Base-by-base conservation (phyloP, 2,797 vertebrate genomes). In the Poecile montanus region DNA sequence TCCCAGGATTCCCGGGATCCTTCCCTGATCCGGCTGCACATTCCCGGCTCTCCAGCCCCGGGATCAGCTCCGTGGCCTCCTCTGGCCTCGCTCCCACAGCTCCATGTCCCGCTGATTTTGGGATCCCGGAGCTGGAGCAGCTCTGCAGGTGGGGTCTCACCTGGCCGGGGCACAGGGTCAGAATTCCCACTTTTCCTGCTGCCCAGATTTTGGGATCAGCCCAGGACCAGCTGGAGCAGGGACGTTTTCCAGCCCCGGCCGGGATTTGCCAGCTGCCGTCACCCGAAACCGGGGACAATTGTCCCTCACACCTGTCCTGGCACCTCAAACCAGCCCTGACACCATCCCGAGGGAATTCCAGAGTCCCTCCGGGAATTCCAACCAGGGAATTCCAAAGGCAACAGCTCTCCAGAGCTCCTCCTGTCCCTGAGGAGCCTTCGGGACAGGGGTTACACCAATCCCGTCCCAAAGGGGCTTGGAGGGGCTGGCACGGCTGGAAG, bases 91-190 rank as follows among this genome's bases (percentile, higher is more conserved):
- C 38, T 40, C 38, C 38, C 38, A 29, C 45, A 7, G 4, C 34
- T 26, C 50, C 2, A 3, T 6, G 4, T 51, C 58, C 60, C 0
- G 2, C 18, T 7, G 30, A 50, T 53, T 53, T 19, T 0, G 9
- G 60, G 60, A 62, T 76, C 14, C 8, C 2, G 11, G 23, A 25
- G 2, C 21, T 15, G 42, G 21, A 45, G 21, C 40, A 23, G 61
- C 26, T 42, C 29, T 9, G 11, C 15, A 3, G 21, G 20, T 10
- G 30, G 23, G 53, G 4, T 22, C 66, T 38, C 70, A 17, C 70
- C 8, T 42, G 42, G 42, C 42, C 16, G 7, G 38, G 58, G 7
- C 34, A 18, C 36, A 10, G 2, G 9, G 36, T 5, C 4, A 13
- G 30, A 53, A 77, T 53, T 44, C 74, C 48, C 4, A 1, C 25